These are phyloP conservation scores for Drosophila seclusa DNA, from an alignment of 2,888 invertebrate species.

Conservation along the genomic window DNA sequence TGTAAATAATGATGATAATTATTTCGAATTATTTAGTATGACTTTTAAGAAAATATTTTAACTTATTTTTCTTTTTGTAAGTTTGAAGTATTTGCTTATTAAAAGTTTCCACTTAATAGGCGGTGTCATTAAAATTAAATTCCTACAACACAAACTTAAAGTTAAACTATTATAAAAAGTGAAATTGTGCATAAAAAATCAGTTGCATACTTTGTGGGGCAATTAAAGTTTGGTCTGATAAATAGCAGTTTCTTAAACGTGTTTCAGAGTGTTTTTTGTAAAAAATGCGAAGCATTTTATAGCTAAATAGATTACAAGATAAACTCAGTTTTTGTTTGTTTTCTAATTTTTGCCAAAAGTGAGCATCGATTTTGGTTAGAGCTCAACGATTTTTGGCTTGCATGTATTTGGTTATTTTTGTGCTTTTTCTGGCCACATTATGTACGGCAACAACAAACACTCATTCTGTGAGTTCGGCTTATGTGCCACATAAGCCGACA, in stretches of 20 bases:
- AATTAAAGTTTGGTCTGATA: not conserved
- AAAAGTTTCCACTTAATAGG: not conserved
- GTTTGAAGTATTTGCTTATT: not conserved
- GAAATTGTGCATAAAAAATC: constrained; percentile 18
- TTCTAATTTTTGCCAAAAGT: not conserved
- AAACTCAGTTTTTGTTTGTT: not conserved
- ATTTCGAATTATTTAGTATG: not conserved
- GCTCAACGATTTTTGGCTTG: constrained; percentile 51
- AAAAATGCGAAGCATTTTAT: not conserved
- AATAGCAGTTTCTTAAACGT: not conserved
- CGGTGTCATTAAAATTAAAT: not conserved
- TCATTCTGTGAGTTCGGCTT: constrained; percentile 72
- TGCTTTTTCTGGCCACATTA: constrained; percentile 58
- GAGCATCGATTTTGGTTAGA: constrained; percentile 67
- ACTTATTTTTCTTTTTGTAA: not conserved
- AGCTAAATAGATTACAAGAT: not conserved
- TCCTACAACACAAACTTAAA: not conserved
- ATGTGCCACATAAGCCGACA: constrained; percentile 80
- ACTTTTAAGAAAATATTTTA: not conserved
- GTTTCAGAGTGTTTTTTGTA: not conserved
- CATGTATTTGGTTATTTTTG: constrained; percentile 37
- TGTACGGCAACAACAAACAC: constrained; percentile 48
- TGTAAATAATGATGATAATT: constrained; percentile 14
- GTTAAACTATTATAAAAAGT: constrained; percentile 8
- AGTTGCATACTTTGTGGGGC: constrained; percentile 25